Evolutionary conservation across 2,888 invertebrate species (phyloP), one percentile per base, ranked within the genome.

Genomic region (Gymnocheta viridis): DNA sequence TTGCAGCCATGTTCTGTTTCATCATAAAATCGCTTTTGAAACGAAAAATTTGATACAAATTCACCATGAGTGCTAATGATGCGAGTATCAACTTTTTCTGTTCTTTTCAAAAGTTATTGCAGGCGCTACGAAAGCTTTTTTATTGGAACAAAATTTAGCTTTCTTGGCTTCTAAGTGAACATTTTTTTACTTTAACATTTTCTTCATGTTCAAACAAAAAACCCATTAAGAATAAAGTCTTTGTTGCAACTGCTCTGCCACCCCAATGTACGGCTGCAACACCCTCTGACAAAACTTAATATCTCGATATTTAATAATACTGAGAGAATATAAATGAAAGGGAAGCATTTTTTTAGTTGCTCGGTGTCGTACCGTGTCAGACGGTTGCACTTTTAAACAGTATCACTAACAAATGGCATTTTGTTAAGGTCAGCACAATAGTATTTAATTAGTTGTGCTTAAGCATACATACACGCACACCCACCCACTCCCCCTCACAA

Each of bases 381-480:
- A 62, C 77, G 81, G 84, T 78, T 81, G 73, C 77, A 81, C 44
- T 73, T 73, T 77, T 32, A 60, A 73, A 54, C 62, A 24, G 51
- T 81, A 84, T 84, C 84, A 60, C 58, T 84, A 84, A 74, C 84
- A 84, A 81, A 84, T 81, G 77, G 69, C 73, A 84, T 84, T 84
- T 78, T 81, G 84, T 81, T 84, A 84, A 84, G 84, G 84, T 84
- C 84, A 84, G 84, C 84, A 81, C 51, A 84, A 81, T 84, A 54
- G 49, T 58, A 73, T 84, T 84, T 84, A 84, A 84, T 84, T 84
- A 84, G 84, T 84, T 84, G 66, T 41, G 72, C 67, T 69, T 60
- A n/a, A 47, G 47, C 29, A 38, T 56, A 64, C 38, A 38, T 19
- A 56, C 32, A 22, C 22, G 19, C 22, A 62, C 17, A 62, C 73